These are phyloP conservation scores for Alcedo atthis DNA, from an alignment of 2,797 vertebrate genomes.

Conservation along the genomic window DNA sequence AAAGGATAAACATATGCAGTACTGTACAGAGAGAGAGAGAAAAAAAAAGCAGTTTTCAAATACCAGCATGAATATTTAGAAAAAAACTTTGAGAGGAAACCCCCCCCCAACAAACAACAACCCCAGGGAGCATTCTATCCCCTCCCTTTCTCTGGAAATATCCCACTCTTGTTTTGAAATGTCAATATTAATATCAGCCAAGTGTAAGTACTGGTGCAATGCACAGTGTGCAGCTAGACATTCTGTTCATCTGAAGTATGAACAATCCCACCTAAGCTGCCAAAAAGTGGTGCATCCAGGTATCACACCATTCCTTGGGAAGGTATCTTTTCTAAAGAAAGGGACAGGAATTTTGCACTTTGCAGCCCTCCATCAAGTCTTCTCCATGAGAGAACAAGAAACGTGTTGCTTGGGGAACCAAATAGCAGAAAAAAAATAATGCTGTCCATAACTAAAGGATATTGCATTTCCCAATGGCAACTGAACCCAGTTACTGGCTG, in stretches of 20 bases:
- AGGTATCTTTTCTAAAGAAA: neutral
- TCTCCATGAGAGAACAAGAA: neutral
- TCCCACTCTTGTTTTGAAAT: neutral
- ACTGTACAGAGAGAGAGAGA: neutral
- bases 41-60: neutral
- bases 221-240: neutral
- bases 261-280: neutral
- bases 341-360: neutral
- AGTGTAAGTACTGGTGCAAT: neutral
- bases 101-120: fast-evolving
- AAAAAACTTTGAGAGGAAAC: neutral
- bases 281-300: neutral
- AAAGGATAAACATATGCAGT: neutral
- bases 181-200: neutral
- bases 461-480: neutral
- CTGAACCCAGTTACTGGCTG: neutral
- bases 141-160: neutral
- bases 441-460: neutral
- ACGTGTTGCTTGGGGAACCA: neutral
- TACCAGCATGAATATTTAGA: neutral
- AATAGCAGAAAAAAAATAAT: neutral
- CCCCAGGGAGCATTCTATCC: neutral
- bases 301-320: neutral
- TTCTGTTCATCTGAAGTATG: neutral
- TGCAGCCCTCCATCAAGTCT: neutral